Evolutionary conservation across 53 echinoderm and acorn worm genomes (phyloP), one percentile per base, ranked within the genome.

Genomic region (Astropecten irregularis): DNA sequence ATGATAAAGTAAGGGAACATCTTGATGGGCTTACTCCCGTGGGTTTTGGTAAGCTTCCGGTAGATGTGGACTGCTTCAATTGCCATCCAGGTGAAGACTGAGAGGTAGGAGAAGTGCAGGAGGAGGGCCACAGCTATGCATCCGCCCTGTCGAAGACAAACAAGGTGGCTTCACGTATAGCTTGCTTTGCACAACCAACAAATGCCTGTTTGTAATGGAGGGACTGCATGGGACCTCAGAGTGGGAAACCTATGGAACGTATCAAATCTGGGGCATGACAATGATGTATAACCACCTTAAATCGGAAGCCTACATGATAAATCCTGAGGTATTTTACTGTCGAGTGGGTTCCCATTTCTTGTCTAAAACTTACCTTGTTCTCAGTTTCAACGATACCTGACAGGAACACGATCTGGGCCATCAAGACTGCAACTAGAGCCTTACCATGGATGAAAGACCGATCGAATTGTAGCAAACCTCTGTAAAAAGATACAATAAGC

Each of bases 11-110:
- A 92, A 23, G 68, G 60, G 48, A 85, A 85, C 89, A 86, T 81
- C 37, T 86, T 77, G 37, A 71, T 86, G 71, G 81, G 69, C 65
- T 89, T 89, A 9, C 82, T 82, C 4, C 92, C 92, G 36, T 86
- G 89, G 16, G 89, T 89, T 46, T 51, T 76, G 53, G 88, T 59
- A 16, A 89, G 40, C 77, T 86, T 86, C 53, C 58, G 73, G 86
- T 92, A 92, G 33, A 92, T 82, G 61, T 92, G 92, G 22, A 92
- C 56, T 1, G 86, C 92, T 47, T 92, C 92, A 22, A 89, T 76
- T 8, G 89, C 27, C 89, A 89, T 86, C 92, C 92, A 92, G 34
- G 86, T 64, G 58, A 92, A 92, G 50, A 92, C 89, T 2, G 89
- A 82, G 34, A 92, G 92, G 57, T 89, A 92, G 71, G 52, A 86